These are phyloP conservation scores for Lamprologus ornatipinnis DNA, from an alignment of 2,113 vertebrate species.

Conservation along the genomic window DNA sequence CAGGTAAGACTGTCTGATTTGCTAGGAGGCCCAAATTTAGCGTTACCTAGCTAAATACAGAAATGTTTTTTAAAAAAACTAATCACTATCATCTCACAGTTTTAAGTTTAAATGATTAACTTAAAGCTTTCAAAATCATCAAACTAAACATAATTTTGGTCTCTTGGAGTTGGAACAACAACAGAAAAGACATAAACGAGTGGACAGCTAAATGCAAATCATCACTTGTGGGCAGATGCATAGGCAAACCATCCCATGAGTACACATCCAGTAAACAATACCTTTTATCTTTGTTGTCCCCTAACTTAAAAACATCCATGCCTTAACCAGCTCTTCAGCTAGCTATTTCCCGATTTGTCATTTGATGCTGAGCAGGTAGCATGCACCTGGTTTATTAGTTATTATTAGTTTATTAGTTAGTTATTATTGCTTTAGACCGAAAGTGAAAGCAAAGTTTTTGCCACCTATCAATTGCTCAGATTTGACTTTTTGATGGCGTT, in stretches of 20 bases:
- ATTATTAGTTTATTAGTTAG: too few species aligned
- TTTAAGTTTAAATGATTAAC: background rate
- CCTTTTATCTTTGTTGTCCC: background rate
- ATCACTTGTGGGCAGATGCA: background rate
- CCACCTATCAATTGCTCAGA: background rate
- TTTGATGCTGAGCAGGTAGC: background rate
- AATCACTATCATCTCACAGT: background rate
- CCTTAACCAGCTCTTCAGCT: background rate
- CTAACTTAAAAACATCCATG: background rate
- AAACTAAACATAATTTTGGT: too few species aligned
- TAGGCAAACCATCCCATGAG: background rate
- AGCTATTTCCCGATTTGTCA: background rate
- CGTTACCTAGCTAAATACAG: rapidly evolving
- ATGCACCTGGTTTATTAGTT: rapidly evolving
- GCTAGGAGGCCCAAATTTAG: background rate
- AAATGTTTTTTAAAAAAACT: rapidly evolving
- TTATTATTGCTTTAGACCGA: too few species aligned
- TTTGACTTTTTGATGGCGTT: background rate
- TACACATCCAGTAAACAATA: background rate
- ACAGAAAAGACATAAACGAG: background rate
- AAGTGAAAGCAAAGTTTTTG: background rate
- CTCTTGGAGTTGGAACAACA: background rate
- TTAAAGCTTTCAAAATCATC: background rate
- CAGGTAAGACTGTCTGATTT: background rate
- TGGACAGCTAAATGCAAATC: background rate